A percentile compares a stretch with the other conserved stretches of the same genome.
Conservation (phyloP, 2,113 vertebrate species). For the Odontophorus gujanensis region DNA sequence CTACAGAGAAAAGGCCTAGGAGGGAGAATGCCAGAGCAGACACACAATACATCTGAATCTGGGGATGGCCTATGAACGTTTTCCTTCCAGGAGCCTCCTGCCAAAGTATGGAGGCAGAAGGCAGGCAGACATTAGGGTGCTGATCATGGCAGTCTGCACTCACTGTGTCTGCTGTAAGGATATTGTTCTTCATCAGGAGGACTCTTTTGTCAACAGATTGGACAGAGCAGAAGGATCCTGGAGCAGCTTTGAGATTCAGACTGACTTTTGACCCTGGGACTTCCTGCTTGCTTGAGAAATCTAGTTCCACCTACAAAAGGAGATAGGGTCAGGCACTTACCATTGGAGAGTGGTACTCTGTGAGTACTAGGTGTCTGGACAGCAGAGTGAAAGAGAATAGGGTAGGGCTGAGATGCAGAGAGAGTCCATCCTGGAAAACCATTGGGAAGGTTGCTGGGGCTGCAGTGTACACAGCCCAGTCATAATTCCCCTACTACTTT, state of each 20-base stretch:
- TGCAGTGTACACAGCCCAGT: background rate
- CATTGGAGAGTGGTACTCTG: background rate
- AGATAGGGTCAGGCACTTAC: background rate
- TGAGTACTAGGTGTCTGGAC: background rate
- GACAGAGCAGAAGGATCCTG: constrained; percentile 67
- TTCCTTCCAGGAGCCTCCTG: background rate
- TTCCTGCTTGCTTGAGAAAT: constrained; percentile 55
- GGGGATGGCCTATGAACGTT: background rate
- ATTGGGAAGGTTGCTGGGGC: background rate
- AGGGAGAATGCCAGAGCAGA: background rate
- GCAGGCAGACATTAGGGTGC: background rate
- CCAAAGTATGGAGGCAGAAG: background rate
- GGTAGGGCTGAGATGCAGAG: background rate
- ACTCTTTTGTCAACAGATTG: constrained; percentile 64
- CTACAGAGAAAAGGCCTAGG: background rate
- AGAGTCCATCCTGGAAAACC: background rate
- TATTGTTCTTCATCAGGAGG: background rate
- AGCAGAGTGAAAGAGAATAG: background rate
- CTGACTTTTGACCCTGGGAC: constrained; percentile 30
- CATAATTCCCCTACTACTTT: background rate
- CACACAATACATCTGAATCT: background rate
- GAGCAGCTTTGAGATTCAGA: constrained; percentile 52
- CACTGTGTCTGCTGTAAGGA: constrained; percentile 6
- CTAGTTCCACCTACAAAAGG: constrained; percentile 50
- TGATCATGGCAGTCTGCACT: background rate